Evolutionary conservation across 2,797 vertebrate genomes (phyloP).

Genomic region (Thaleichthys pacificus): DNA sequence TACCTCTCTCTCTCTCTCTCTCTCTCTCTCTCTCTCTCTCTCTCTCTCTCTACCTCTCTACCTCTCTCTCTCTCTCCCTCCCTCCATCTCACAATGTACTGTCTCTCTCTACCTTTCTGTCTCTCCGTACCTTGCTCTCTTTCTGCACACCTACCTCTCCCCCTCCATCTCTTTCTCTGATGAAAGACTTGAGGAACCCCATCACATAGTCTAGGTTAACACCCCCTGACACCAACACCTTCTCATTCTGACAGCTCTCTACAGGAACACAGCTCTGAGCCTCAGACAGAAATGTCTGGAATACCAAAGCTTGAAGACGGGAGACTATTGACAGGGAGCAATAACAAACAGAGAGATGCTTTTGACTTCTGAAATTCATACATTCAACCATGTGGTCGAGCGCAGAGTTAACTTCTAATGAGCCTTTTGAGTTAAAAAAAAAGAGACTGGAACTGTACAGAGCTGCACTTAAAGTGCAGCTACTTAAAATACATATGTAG

Average conservation of each 20-base stretch:
- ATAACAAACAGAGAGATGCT: neutral
- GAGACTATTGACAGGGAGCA: neutral
- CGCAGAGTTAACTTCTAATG: neutral
- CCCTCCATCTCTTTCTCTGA: neutral
- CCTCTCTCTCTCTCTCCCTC: neutral
- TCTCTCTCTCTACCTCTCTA: neutral
- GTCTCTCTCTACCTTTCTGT: neutral
- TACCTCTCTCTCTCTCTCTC: neutral
- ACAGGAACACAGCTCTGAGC: neutral
- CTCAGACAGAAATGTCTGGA: neutral
- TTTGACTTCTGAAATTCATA: no score
- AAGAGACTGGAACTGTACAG: no score
- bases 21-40: neutral
- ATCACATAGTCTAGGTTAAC: neutral
- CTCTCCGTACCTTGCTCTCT: neutral
- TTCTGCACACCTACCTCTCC: neutral
- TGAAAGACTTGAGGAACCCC: neutral
- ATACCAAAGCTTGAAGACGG: neutral
- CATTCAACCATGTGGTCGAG: neutral
- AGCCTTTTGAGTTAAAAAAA: no score
- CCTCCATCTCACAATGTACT: neutral
- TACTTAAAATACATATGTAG: no score
- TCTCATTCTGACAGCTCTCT: neutral
- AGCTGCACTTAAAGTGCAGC: no score
- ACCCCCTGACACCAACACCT: constrained; percentile 2